phyloP scores from a whole-genome alignment of 2,888 invertebrate species.

The Hofmannophila pseudospretella region DNA sequence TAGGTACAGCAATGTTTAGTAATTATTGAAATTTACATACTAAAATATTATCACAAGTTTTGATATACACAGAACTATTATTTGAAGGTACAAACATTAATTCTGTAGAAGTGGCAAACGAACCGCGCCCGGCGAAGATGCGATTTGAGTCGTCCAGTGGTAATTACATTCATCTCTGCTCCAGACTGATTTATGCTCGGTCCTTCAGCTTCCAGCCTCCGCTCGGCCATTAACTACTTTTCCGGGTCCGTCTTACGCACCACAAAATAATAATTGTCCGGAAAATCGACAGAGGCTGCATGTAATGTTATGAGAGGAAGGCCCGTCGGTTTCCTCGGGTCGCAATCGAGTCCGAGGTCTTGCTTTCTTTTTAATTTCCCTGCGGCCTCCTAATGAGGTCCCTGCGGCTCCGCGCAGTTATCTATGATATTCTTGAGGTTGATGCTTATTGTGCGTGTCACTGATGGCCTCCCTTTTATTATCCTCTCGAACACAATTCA shows the following conservation, averaged over 20 bases:
- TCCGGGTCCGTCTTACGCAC: constrained; percentile 70
- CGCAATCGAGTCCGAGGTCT: constrained; percentile 76
- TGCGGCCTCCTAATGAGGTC: constrained; percentile 77
- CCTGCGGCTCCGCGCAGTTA: constrained; percentile 59
- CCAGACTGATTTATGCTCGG: constrained; percentile 57
- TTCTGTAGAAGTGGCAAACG: constrained; percentile 17
- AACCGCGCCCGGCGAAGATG: constrained; percentile 31
- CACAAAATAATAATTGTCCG: constrained; percentile 78
- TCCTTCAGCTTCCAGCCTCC: constrained; percentile 37
- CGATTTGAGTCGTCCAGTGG: constrained; percentile 51
- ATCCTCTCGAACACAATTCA: constrained; percentile 77
- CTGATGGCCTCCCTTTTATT: constrained; percentile 78
- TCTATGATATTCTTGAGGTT: constrained; percentile 79
- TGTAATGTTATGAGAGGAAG: constrained; percentile 77
- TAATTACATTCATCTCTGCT: constrained; percentile 62
- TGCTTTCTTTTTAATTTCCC: constrained; percentile 79
- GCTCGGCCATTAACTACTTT: constrained; percentile 65
- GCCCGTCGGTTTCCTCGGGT: constrained; percentile 64
- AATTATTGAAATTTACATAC: too few relatives aligned
- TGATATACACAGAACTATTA: too few relatives aligned
- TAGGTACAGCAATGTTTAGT: too few relatives aligned
- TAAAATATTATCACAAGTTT: too few relatives aligned
- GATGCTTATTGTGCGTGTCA: constrained; percentile 79
- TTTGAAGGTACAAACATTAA: background rate
- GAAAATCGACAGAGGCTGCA: constrained; percentile 75